A percentile compares a stretch with the other conserved stretches of the same genome.
Conservation (phyloP, 2,113 vertebrate species). For the Steatornis caripensis region DNA sequence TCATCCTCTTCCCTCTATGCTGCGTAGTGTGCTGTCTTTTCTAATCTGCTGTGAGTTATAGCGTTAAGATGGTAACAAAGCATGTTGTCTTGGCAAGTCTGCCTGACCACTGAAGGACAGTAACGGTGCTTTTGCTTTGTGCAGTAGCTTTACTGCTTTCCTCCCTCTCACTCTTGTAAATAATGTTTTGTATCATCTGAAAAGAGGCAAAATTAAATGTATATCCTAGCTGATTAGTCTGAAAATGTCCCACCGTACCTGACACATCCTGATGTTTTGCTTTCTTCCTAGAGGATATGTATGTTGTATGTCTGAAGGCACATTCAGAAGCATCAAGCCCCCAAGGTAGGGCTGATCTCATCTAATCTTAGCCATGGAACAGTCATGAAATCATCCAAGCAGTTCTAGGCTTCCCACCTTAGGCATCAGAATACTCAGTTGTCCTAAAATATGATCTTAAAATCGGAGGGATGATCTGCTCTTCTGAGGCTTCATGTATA, state of each 20-base stretch:
- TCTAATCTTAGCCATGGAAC: not conserved
- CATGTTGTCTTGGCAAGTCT: not conserved
- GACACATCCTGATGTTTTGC: fast-evolving
- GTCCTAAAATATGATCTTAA: not conserved
- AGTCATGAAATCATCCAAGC: not conserved
- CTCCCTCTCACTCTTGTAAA: not conserved
- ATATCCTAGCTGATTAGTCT: not conserved
- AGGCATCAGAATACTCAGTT: not conserved
- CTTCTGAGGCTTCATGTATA: not conserved
- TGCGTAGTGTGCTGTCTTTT: not conserved
- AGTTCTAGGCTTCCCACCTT: not conserved
- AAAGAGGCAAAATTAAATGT: not conserved
- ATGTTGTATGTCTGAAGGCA: not conserved
- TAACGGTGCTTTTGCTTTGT: not conserved
- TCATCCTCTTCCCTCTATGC: not conserved
- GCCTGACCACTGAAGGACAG: not conserved
- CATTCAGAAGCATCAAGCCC: not conserved
- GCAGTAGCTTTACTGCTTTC: not conserved
- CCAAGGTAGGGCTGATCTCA: not conserved
- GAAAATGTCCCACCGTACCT: not conserved
- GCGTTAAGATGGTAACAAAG: not conserved
- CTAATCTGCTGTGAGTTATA: not conserved
- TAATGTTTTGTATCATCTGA: not conserved
- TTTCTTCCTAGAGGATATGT: fast-evolving
- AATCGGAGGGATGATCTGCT: fast-evolving